phyloP scores from a whole-genome alignment of 2,797 vertebrate species.

The Malacoraja senta region DNA sequence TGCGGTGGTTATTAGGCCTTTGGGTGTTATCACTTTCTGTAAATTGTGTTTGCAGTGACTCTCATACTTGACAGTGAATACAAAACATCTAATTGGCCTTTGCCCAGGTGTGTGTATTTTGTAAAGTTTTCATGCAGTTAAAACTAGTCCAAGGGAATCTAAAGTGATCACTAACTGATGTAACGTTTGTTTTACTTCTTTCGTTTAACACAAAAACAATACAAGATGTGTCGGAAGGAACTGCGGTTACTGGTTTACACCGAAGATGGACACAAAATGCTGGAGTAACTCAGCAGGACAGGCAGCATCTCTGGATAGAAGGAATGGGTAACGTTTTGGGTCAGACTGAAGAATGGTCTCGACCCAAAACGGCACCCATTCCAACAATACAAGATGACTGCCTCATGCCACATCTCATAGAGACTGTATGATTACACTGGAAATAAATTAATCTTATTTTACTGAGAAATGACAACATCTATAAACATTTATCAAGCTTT shows the following conservation, averaged over 20 bases:
- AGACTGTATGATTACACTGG: neutral
- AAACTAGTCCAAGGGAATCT: neutral
- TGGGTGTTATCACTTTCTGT: constrained; percentile 15
- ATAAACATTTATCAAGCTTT: neutral
- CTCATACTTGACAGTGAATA: neutral
- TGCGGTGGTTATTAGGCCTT: neutral
- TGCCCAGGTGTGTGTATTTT: neutral
- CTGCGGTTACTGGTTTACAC: no score
- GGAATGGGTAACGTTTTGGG: no score
- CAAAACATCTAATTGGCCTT: neutral
- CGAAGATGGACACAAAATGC: no score
- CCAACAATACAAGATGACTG: neutral
- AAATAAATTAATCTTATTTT: neutral
- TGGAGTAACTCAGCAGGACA: no score
- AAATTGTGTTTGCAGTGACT: constrained; percentile 16
- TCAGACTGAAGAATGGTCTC: no score
- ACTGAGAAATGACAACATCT: neutral
- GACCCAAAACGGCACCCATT: no score
- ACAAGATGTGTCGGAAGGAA: no score
- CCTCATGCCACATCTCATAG: neutral
- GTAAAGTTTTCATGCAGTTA: neutral
- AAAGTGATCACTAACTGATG: neutral
- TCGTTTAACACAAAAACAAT: neutral
- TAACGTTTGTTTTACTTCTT: neutral
- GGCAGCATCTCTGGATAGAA: no score